Conservation (phyloP, 2,888 invertebrate genomes). For the Mechanitis mazaeus region DNA sequence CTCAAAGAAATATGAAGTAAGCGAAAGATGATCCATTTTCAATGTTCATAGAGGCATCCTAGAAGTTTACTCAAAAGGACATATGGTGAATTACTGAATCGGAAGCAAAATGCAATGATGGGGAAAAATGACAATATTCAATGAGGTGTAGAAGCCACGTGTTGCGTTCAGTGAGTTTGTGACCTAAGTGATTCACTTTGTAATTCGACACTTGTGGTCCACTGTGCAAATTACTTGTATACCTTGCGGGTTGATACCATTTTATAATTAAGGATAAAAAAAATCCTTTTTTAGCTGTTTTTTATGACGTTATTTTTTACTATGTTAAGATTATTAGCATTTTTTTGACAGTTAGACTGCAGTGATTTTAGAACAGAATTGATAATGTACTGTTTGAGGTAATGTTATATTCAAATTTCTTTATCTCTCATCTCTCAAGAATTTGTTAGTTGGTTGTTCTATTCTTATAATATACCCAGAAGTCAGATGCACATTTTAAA, state of each 20-base stretch:
- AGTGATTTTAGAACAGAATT: too few relatives aligned
- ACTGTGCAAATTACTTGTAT: constrained; percentile 23
- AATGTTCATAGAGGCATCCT: constrained; percentile 7
- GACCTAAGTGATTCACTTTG: constrained; percentile 25
- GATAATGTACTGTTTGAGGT: too few relatives aligned
- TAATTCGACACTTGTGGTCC: constrained; percentile 26
- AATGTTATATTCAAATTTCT: neutral
- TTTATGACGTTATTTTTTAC: too few relatives aligned
- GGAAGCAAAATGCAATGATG: constrained; percentile 51
- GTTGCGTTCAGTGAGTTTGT: constrained; percentile 37
- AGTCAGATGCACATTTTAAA: constrained; percentile 51
- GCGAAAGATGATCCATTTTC: neutral
- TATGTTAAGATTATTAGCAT: too few relatives aligned
- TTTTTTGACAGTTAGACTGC: too few relatives aligned
- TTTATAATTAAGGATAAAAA: constrained; percentile 17
- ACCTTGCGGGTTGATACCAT: constrained; percentile 23
- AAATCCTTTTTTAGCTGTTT: neutral
- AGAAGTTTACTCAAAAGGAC: constrained; percentile 23
- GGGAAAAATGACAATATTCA: constrained; percentile 58
- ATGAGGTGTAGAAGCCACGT: constrained; percentile 56
- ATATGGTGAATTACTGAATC: constrained; percentile 53
- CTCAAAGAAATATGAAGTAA: neutral
- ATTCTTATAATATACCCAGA: constrained; percentile 38
- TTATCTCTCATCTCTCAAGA: neutral
- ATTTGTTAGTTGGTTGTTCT: constrained; percentile 13